Base-by-base conservation (phyloP, 2,888 invertebrate genomes). In the Coleophora flavipennella region DNA sequence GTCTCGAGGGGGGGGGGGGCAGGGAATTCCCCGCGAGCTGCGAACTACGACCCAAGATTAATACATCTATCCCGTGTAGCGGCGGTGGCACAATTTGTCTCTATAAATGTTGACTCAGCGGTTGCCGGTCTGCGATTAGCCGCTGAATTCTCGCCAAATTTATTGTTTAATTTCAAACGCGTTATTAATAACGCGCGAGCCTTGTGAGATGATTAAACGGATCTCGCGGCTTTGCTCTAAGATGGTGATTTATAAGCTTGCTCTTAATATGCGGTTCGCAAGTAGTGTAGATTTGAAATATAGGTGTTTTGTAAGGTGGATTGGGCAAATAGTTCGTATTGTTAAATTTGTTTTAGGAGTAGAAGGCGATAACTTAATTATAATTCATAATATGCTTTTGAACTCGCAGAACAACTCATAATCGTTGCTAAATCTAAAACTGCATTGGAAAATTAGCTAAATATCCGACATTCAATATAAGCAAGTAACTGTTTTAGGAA, bases 91-190 rank as follows among this genome's bases (percentile, higher is more conserved):
- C 83, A 80, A 84, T 84, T 84, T 84, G 84, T 84, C 83, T 83
- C 79, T 83, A 84, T 84, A 84, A 84, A 84, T 74, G 84, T 81
- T 81, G 81, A 83, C 73, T 84, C 83, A 83, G 83, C 80, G 67
- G 69, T 65, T 59, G 62, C 57, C 65, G 69, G 64, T 67, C 74
- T 72, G 71, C 78, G 83, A 84, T 84, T 84, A 84, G 80, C 81
- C 59, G 20, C 20, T 20, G 20, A 20, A 6, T 20, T 20, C n/a
- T 59, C 69, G 62, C 70, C 66, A 67, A 84, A 84, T 84, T 83
- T 84, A 84, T 84, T 84, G 84, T 84, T 81, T 84, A 83, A 83
- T 83, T 81, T 75, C 78, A 76, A 77, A 78, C 71, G 62, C 64
- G 79, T 80, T 81, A 84, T 84, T 84, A 84, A 84, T 84, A 80